Evolutionary conservation across 2,797 vertebrate genomes (phyloP), one percentile per base, ranked within the genome.

Genomic region (Pelodytes ibericus): DNA sequence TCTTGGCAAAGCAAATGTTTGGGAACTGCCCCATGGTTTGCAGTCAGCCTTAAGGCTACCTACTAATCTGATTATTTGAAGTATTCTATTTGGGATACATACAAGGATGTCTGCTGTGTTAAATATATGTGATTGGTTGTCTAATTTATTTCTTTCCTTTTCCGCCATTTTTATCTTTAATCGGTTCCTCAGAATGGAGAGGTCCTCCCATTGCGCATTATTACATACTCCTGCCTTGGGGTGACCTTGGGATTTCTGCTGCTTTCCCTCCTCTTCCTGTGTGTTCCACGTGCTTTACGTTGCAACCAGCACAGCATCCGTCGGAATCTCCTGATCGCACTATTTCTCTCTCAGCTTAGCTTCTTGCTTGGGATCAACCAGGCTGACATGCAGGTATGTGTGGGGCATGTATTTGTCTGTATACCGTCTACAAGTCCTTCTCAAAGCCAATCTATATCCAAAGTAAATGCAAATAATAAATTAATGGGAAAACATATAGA

Each of bases 361-460:
- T 98, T 98, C 87, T 90, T 96, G 70, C 86, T 98, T 26, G 96
- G 96, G 80, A 96, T 98, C 91, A 98, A 97, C 87, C 95, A 96
- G 84, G 93, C 96, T 0, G 96, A 98, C 82, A 92, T 93, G 80
- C 93, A 94, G 75, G 96, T 98, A 90, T 2, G 9, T 13, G 30
- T 30, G 2, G 6, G 11, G 22, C 15, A 36, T 63, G 10, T 22
- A 9, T 5, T 39, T 25, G 25, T 22, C 20, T 39, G 22, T 57
- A 29, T 7, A 60, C 25, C 20, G 16, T 15, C 30, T 30, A 30
- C 24, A 30, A 26, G 3, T 9, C n/a, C 4, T 36, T 36, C 4
- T 11, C 31, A 36, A 36, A 36, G 11, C 31, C 31, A 36, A 11
- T 36, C 11, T 4, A 36, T 36, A 36, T 36, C 4, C 11, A 36